Conservation (phyloP, 1,140 invertebrate species). For the Eriocheir sinensis region DNA sequence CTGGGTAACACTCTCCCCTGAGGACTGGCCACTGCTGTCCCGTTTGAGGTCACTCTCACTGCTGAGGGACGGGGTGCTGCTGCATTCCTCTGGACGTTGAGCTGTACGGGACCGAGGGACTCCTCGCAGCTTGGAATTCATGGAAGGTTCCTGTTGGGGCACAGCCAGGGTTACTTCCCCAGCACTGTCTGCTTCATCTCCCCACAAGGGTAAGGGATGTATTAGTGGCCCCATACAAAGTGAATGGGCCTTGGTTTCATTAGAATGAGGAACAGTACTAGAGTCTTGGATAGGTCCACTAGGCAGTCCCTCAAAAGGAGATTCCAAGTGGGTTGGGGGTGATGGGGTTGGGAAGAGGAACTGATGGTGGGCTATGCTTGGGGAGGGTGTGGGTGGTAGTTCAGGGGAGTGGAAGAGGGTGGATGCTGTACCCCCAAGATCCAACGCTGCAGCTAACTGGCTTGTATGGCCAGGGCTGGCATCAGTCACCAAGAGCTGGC, state of each 20-base stretch:
- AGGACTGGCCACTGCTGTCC: constrained; percentile 79
- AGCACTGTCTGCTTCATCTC: constrained; percentile 43
- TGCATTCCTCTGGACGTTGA: constrained; percentile 79
- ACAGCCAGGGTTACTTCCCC: constrained; percentile 75
- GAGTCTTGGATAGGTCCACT: constrained; percentile 82
- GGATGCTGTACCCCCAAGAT: constrained; percentile 78
- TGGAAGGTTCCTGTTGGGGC: constrained; percentile 70
- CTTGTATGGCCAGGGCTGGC: constrained; percentile 66
- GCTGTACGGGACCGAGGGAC: constrained; percentile 79
- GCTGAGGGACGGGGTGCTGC: constrained; percentile 73
- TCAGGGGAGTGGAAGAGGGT: constrained; percentile 62
- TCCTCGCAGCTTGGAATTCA: constrained; percentile 57
- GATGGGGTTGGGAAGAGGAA: constrained; percentile 70
- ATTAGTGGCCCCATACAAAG: constrained; percentile 58
- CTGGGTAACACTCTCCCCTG: constrained; percentile 79
- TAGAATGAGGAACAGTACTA: constrained; percentile 80
- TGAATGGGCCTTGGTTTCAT: constrained; percentile 54
- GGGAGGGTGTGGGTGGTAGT: constrained; percentile 73
- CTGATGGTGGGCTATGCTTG: constrained; percentile 50
- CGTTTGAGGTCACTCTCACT: constrained; percentile 74
- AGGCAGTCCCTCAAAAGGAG: constrained; percentile 80
- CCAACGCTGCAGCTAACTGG: constrained; percentile 70
- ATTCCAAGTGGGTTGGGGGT: constrained; percentile 80
- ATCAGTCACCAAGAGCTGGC: constrained; percentile 76
- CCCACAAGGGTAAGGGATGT: constrained; percentile 63